These are phyloP conservation scores for Zootoca vivipara DNA, from an alignment of 2,113 vertebrate species.

Conservation along the genomic window DNA sequence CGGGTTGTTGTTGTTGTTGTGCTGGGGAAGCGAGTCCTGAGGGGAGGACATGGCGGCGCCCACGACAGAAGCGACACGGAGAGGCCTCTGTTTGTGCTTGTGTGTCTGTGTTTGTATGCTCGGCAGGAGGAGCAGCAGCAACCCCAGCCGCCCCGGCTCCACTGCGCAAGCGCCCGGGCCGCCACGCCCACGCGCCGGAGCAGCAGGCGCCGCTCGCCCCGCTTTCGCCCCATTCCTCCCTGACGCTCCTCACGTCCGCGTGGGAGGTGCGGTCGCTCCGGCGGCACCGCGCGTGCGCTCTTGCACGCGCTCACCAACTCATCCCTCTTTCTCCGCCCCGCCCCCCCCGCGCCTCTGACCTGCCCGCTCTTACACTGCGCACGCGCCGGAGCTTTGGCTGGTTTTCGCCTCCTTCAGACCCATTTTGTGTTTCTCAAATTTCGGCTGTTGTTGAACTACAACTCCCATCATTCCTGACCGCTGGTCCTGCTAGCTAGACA, in stretches of 20 bases:
- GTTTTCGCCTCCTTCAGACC: no score
- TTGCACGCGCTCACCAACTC: no score
- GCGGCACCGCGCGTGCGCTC: neutral
- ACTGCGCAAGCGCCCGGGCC: constrained; percentile 15
- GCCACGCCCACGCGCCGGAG: neutral
- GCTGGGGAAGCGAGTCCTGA: constrained; percentile 50
- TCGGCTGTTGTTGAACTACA: no score
- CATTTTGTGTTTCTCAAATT: no score
- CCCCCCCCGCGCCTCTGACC: no score
- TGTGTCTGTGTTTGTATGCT: neutral
- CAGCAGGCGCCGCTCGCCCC: neutral
- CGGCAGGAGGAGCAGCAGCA: neutral
- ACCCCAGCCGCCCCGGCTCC: neutral
- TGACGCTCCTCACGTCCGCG: constrained; percentile 31
- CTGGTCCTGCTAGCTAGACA: no score
- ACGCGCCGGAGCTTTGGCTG: neutral
- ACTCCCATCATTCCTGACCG: no score
- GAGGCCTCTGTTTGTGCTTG: neutral
- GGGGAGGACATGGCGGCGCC: constrained; percentile 56
- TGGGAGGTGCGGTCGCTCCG: neutral
- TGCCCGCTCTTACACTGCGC: neutral
- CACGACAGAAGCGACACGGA: neutral
- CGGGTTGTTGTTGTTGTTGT: constrained; percentile 55
- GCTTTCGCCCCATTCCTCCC: neutral
- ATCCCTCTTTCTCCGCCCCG: no score